Evolutionary conservation across 2,797 vertebrate species (phyloP), one percentile per base, ranked within the genome.

Genomic region (Esox masquinongy): DNA sequence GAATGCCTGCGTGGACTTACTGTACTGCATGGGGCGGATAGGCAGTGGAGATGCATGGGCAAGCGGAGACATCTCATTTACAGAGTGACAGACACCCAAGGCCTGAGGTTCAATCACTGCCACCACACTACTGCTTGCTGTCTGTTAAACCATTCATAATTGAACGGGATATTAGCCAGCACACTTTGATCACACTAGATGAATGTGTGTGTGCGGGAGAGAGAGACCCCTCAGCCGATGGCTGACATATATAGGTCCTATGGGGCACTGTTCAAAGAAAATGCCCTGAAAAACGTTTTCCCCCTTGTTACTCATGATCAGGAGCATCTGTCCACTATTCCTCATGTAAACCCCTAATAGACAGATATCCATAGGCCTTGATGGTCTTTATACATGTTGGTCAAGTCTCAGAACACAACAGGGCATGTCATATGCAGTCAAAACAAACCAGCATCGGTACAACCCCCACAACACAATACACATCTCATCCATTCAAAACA

Each of bases 41-140:
- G 61, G 26, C 5, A 26, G 61, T 15, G 64, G 15, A 31, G 16
- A 31, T 31, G 29, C 31, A 67, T 17, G 31, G 29, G 29, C 64
- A 31, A 6, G 29, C 29, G 15, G 39, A 1, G 83, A 76, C 47
- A 56, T 74, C 75, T 80, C 76, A 59, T 61, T 83, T 22, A 59
- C 61, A 78, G 68, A 68, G 59, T 74, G 77, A 73, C 56, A 61
- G 56, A 26, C n/a, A 61, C 56, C 24, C 56, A 17, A 61, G 56
- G 56, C 56, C 56, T 24, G 22, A 61, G 56, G 56, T 24, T 61
- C 56, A 61, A 61, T 61, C 56, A 61, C 49, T 49, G 53, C 71
- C 64, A 67, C 29, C 31, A 22, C 29, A 67, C 16, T 15, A 19
- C 63, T 31, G 63, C 56, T 61, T 16, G 63, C 56, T 61, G 53